Evolutionary conservation across 2,888 invertebrate species (phyloP), one percentile per base, ranked within the genome.

Genomic region (Drosophila silvestris): DNA sequence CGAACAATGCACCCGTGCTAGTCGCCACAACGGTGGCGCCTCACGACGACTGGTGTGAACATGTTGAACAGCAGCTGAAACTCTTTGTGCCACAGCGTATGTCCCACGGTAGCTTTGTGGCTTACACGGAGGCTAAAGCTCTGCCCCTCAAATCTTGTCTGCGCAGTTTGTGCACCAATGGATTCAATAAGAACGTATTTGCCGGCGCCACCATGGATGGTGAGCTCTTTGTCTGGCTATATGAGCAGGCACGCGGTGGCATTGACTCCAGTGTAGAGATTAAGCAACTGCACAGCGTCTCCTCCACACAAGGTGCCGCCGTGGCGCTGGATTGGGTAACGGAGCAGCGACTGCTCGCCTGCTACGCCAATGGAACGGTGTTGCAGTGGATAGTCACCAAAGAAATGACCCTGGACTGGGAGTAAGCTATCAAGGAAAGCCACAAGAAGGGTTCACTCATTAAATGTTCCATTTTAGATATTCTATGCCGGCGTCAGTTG

Each of bases 31-130:
- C 91, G 0, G 84, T 88, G 33, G 90, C 91, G 0, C 74, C 84
- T 1, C 93, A 93, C 62, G 92, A 92, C 44, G 91, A 92, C 58
- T 93, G 93, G 93, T 93, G 93, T 57, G 92, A 93, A 54, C 93
- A 93, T 77, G 76, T 92, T 37, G 90, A 92, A 53, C 92, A 93
- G 68, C 80, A 68, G 28, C 66, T 93, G 1, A 88, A 90, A 44
- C 65, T 93, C 0, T 93, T 84, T 50, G 74, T 91, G 19, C 93
- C 93, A 0, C 89, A 91, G 70, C 87, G 93, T n/a, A 74, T 92
- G 73, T 70, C 81, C 6, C 80, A 80, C 5, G 79, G 86, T 2
- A 83, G 82, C 47, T 91, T 90, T 79, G 89, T 93, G 2, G 83
- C 85, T 3, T 93, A 89, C 41, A 77, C 82, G 5, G 92, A 92